Percentiles rank a stretch among this genome's conserved stretches.
These are phyloP conservation scores for Agriotes lineatus DNA, from an alignment of 2,888 invertebrate species.

Conservation along the genomic window DNA sequence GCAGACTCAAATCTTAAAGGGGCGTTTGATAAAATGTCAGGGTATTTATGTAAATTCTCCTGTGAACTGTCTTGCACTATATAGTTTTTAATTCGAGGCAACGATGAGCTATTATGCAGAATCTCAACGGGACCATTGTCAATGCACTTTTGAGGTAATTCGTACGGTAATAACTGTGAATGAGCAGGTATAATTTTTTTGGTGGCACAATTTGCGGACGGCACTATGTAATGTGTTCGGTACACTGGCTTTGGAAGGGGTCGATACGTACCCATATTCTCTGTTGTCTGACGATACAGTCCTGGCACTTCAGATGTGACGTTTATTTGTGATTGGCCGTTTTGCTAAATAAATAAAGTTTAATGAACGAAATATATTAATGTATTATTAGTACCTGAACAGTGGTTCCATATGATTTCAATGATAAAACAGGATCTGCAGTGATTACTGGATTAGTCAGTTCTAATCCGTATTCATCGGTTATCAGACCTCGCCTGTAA, in stretches of 20 bases:
- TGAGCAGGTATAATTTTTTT: slow-evolving; percentile 59
- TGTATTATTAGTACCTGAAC: slow-evolving; percentile 61
- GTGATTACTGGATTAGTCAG: slow-evolving; percentile 63
- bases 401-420: slow-evolving; percentile 71
- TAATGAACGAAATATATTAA: background rate
- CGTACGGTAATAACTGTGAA: slow-evolving; percentile 31
- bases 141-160: slow-evolving; percentile 23
- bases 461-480: slow-evolving; percentile 76
- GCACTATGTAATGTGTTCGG: slow-evolving; percentile 60
- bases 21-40: slow-evolving; percentile 27
- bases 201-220: slow-evolving; percentile 63
- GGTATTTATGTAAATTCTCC: slow-evolving; percentile 33
- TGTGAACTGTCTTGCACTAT: slow-evolving; percentile 20
- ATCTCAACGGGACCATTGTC: slow-evolving; percentile 13
- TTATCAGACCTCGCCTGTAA: slow-evolving; percentile 76
- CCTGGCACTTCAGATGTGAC: slow-evolving; percentile 57
- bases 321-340: slow-evolving; percentile 60
- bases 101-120: slow-evolving; percentile 32
- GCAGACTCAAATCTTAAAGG: slow-evolving; percentile 34
- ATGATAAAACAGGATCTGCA: slow-evolving; percentile 69
- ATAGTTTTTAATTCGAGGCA: slow-evolving; percentile 38
- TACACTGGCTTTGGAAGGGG: slow-evolving; percentile 62
- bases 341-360: slow-evolving; percentile 51
- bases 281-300: slow-evolving; percentile 64
- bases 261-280: slow-evolving; percentile 66